A percentile compares a stretch with the other conserved stretches of the same genome.
Evolutionary conservation across 2,113 vertebrate genomes (phyloP).

Genomic region (Erythrocebus patas): DNA sequence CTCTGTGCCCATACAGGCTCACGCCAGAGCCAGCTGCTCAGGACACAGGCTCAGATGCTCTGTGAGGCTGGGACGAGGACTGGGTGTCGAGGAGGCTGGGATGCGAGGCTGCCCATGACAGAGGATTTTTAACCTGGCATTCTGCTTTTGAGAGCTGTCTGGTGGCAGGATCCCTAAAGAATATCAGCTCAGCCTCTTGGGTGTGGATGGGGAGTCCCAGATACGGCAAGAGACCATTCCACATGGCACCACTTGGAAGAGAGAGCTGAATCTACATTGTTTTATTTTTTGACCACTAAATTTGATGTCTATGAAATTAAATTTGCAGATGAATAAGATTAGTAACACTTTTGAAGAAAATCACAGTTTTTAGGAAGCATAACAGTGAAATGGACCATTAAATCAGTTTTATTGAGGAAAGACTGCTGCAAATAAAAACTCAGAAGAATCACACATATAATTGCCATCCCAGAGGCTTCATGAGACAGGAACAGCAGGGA

Average conservation of each 20-base stretch:
- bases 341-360: background rate
- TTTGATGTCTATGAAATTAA: background rate
- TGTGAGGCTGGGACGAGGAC: rapidly evolving
- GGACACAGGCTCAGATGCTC: rapidly evolving
- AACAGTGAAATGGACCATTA: background rate
- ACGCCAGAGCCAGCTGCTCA: rapidly evolving
- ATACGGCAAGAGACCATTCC: rapidly evolving
- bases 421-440: rapidly evolving
- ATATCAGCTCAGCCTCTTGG: background rate
- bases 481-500: too few relatives aligned
- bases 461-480: rapidly evolving
- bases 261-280: rapidly evolving
- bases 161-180: rapidly evolving
- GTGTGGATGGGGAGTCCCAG: background rate
- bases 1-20: rapidly evolving
- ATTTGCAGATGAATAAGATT: background rate
- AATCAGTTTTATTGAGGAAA: background rate
- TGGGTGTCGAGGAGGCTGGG: rapidly evolving
- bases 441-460: rapidly evolving
- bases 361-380: rapidly evolving
- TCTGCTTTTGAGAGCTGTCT: background rate
- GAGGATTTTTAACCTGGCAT: rapidly evolving
- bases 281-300: background rate
- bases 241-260: rapidly evolving
- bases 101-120: rapidly evolving